Conservation (phyloP, 2,888 invertebrate species). For the Stegophylla sp. region DNA sequence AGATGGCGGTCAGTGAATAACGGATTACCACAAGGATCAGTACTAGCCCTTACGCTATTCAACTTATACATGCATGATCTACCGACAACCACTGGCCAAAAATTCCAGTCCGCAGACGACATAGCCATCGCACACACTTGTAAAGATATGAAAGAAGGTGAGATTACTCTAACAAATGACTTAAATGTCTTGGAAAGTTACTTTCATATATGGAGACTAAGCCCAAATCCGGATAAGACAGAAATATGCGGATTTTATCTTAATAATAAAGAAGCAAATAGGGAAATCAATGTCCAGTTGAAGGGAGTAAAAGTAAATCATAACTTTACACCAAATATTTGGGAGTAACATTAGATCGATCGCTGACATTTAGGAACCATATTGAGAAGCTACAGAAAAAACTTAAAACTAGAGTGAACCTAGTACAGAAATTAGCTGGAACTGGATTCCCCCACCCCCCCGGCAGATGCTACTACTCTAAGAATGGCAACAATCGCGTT, state of each 20-base stretch:
- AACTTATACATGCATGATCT: slow-evolving; percentile 51
- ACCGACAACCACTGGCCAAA: slow-evolving; percentile 7
- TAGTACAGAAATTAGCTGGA: slow-evolving; percentile 59
- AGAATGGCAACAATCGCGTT: slow-evolving; percentile 57
- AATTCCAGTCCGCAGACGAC: slow-evolving; percentile 43
- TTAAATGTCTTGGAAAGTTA: slow-evolving; percentile 10
- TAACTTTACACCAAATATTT: slow-evolving; percentile 54
- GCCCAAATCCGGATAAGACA: slow-evolving; percentile 47
- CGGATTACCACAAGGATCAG: slow-evolving; percentile 46
- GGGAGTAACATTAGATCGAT: slow-evolving; percentile 60
- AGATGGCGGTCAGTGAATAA: slow-evolving; percentile 10
- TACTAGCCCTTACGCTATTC: slow-evolving; percentile 45
- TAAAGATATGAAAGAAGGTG: slow-evolving; percentile 30
- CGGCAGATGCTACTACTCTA: slow-evolving; percentile 55
- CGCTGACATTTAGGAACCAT: slow-evolving; percentile 60
- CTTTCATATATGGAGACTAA: slow-evolving; percentile 9
- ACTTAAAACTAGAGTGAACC: slow-evolving; percentile 60
- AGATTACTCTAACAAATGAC: slow-evolving; percentile 18
- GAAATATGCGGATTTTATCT: slow-evolving; percentile 55
- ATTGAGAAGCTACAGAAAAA: slow-evolving; percentile 60
- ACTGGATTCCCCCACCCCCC: slow-evolving; percentile 60
- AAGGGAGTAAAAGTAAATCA: slow-evolving; percentile 52
- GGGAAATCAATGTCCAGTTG: slow-evolving; percentile 56
- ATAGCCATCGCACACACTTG: slow-evolving; percentile 23
- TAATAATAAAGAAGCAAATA: slow-evolving; percentile 14